Evolutionary conservation across 2,113 vertebrate species (phyloP), one percentile per base, ranked within the genome.

Genomic region (Cettia cetti): DNA sequence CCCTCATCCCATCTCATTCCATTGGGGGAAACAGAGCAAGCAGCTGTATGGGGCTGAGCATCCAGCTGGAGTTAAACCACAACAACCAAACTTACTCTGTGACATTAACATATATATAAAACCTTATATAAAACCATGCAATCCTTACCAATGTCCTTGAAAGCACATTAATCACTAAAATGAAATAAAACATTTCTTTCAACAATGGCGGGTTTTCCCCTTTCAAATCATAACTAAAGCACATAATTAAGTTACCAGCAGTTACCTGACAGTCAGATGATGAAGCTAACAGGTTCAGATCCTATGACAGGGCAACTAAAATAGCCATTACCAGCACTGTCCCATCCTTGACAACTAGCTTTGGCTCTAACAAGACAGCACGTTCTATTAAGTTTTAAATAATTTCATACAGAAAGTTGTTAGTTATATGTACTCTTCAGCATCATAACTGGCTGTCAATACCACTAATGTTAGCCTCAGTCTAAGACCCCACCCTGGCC

Each of bases 191-290:
- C 13, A 8, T 84, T 54, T 76, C 39, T 78, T 89, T 50, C 35
- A 74, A 42, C 35, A 72, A 60, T 22, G 1, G 30, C 30, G 1
- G 1, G 30, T 60, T 47, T 69, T 63, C n/a, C n/a, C n/a, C 30
- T 69, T 84, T 79, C 52, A 53, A 90, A 94, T 52, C 16, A 6
- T 26, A 83, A 63, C 54, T 63, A 70, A 78, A 91, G 18, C 16
- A 86, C 10, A 9, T 17, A 33, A 35, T 37, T 70, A 77, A 59
- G 24, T 21, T 28, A 66, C 35, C 30, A 82, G 44, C 21, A 56
- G 78, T 37, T 85, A 96, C 74, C 92, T 71, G 44, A 64, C 72
- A 77, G 40, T 44, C 57, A 89, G 76, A 65, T 45, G 31, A 92
- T 23, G 19, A 23, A 85, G 35, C 8, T 47, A 91, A 68, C 35